A percentile compares a stretch with the other conserved stretches of the same genome.
Conservation (phyloP, 2,113 vertebrate genomes). For the Petroica traversi region DNA sequence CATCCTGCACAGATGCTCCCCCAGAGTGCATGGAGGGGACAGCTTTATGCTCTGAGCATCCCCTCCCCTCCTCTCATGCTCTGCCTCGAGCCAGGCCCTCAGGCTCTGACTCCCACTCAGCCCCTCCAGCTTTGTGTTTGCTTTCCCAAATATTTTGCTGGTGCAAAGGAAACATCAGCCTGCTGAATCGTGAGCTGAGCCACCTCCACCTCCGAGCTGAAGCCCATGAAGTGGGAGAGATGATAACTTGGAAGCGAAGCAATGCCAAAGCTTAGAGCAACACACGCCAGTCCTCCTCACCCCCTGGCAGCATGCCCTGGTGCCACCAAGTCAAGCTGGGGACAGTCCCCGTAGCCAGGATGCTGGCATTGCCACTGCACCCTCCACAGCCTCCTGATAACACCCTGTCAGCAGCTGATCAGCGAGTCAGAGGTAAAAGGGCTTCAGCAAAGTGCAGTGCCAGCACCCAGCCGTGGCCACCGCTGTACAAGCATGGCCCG, state of each 20-base stretch:
- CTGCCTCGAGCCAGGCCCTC: not conserved
- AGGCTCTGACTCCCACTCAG: not conserved
- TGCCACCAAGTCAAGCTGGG: not conserved
- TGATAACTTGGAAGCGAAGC: not conserved
- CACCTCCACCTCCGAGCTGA: not conserved
- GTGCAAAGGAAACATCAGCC: not conserved
- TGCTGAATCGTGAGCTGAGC: not conserved
- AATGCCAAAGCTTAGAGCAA: not conserved
- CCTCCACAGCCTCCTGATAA: not conserved
- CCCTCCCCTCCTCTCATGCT: not conserved
- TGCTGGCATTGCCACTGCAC: not conserved
- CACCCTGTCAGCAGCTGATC: slow-evolving; percentile 86
- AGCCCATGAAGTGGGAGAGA: not conserved
- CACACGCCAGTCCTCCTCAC: too few species aligned
- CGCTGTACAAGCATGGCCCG: slow-evolving; percentile 28
- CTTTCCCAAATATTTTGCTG: slow-evolving; percentile 25
- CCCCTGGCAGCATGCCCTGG: not conserved
- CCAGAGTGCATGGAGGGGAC: too few species aligned
- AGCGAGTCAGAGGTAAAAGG: slow-evolving; percentile 82
- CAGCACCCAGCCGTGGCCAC: slow-evolving; percentile 73
- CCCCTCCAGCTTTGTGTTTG: not conserved
- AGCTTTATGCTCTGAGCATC: not conserved
- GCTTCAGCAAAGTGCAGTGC: slow-evolving; percentile 81
- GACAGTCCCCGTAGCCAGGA: not conserved
- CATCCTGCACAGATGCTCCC: not conserved